A percentile compares a stretch with the other conserved stretches of the same genome.
These are phyloP conservation scores for Bicyclus anynana DNA, from an alignment of 1,140 invertebrate species.

Conservation along the genomic window DNA sequence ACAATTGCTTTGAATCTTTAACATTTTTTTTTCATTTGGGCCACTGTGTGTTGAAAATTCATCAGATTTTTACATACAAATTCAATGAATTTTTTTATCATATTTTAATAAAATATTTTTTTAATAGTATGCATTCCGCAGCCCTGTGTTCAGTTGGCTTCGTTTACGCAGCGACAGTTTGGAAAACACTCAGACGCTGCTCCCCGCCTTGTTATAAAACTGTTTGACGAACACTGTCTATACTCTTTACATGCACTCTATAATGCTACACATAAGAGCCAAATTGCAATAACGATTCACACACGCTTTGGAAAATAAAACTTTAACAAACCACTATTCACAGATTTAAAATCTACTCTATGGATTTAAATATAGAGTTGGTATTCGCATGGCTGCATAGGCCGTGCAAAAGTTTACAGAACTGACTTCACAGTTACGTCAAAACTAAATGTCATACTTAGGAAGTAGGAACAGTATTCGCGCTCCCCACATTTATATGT, in stretches of 20 bases:
- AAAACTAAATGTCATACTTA: conserved; percentile 4
- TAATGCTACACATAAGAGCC: neutral
- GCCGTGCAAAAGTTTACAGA: neutral
- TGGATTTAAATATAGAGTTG: neutral
- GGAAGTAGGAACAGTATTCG: neutral
- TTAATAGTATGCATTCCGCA: conserved; percentile 1
- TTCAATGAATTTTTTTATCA: conserved; percentile 3
- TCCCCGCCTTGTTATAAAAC: conserved; percentile 29
- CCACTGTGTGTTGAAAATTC: too few relatives aligned
- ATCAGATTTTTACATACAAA: too few relatives aligned
- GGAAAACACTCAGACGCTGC: conserved; percentile 31
- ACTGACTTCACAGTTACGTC: neutral
- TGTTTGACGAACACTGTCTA: conserved; percentile 13
- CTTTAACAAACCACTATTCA: neutral
- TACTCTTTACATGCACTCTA: neutral
- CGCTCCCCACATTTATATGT: neutral
- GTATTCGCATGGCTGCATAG: neutral
- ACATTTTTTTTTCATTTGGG: too few relatives aligned
- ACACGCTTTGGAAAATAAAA: conserved; percentile 1
- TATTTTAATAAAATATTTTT: neutral
- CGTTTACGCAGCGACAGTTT: conserved; percentile 32
- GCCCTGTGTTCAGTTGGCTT: conserved; percentile 25
- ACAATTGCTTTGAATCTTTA: too few relatives aligned
- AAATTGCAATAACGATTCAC: conserved; percentile 4
- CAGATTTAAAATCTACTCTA: neutral